Base-by-base conservation (phyloP, 1,140 invertebrate genomes). In the Capitella teleta region DNA sequence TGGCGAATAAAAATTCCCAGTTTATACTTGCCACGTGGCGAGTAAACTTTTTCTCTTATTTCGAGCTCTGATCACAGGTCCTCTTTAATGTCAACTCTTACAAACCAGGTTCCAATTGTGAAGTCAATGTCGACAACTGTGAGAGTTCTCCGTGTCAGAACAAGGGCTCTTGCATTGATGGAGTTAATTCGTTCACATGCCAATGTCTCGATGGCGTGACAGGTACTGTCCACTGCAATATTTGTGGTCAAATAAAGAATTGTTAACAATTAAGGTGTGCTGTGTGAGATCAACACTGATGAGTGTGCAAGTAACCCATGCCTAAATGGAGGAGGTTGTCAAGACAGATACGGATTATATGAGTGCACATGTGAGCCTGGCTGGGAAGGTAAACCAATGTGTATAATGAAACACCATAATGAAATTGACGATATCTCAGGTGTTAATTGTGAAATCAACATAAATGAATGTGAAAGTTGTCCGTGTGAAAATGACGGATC, bases 71-170 rank as follows among this genome's bases (percentile, higher is more conserved):
- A n/a, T n/a, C n/a, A n/a, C n/a, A n/a, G n/a, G n/a, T 53, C 40
- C 36, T 19, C 37, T 25, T 49, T 28, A 14, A 21, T 30, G n/a
- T 49, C 46, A 4, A 26, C 47, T 18, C 2, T 25, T 2, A 34
- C 25, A 19, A 49, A 28, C 28, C n/a, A 0, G 89, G 89, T 0
- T 83, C 83, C 0, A 91, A 92, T 63, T 94, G 89, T 61, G 82
- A 89, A 54, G 73, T 76, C 18, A 89, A 93, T 67, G 86, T 92
- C 53, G 83, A 94, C 71, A 89, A 94, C 61, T n/a, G n/a, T n/a
- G n/a, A n/a, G 18, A 50, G 37, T 3, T 57, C 48, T 25, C 67
- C 67, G 10, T 76, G 74, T 54, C 47, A 52, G 8, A 63, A 67
- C 41, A 59, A 60, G 12, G 66, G 61, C 8, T n/a, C 58, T 8